phyloP scores from a whole-genome alignment of 2,888 invertebrate genomes.

The Phragmatobia fuliginosa region DNA sequence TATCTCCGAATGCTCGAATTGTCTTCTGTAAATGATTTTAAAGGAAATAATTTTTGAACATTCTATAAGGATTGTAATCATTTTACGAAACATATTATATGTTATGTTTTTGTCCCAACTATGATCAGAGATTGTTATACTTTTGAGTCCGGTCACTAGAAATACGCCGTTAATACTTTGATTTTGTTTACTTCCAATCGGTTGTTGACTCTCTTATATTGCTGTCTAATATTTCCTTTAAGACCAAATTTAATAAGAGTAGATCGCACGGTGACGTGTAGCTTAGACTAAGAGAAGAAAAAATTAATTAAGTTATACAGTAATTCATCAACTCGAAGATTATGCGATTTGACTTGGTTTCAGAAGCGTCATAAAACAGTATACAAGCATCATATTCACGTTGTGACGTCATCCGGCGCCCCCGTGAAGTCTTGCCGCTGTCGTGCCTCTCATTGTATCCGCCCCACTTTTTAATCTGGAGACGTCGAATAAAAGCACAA shows the following conservation, averaged over 20 bases:
- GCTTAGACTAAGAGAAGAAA: too few species aligned
- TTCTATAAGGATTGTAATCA: neutral
- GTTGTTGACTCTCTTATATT: too few species aligned
- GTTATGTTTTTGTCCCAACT: too few species aligned
- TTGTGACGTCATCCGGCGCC: constrained; percentile 69
- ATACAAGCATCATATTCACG: constrained; percentile 70
- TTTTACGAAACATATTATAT: too few species aligned
- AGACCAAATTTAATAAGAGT: too few species aligned
- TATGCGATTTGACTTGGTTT: constrained; percentile 46
- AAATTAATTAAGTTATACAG: too few species aligned
- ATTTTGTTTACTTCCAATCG: too few species aligned
- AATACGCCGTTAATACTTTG: too few species aligned
- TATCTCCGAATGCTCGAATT: neutral
- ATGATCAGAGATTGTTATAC: too few species aligned
- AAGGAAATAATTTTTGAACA: neutral
- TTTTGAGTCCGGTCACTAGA: too few species aligned
- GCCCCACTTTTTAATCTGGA: constrained; percentile 83
- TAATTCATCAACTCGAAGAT: constrained; percentile 23
- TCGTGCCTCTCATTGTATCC: constrained; percentile 74
- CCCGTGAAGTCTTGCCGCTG: constrained; percentile 62
- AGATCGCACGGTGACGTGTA: too few species aligned
- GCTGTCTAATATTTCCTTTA: too few species aligned
- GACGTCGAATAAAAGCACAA: constrained; percentile 82
- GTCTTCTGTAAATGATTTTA: neutral
- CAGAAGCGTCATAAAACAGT: constrained; percentile 57